These are phyloP conservation scores for Orchestia grillus DNA, from an alignment of 1,140 invertebrate species.

Conservation along the genomic window DNA sequence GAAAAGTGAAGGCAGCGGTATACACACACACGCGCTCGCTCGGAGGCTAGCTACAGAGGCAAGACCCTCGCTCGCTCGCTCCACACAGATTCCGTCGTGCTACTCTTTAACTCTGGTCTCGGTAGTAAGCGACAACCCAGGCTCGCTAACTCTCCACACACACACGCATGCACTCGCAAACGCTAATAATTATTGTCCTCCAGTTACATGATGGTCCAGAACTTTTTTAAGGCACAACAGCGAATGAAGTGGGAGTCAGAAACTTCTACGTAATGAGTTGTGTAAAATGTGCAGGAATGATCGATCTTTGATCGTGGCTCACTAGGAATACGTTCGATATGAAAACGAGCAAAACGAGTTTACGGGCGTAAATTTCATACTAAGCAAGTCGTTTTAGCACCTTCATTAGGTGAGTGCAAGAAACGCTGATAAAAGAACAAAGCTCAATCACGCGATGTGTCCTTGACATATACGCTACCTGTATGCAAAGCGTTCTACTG, in stretches of 20 bases:
- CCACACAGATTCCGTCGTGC: constrained; percentile 53
- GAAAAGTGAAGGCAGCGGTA: constrained; percentile 45
- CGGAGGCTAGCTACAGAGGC: constrained; percentile 34
- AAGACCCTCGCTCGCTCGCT: constrained; percentile 42
- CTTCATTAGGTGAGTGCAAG: neutral
- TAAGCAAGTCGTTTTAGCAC: neutral
- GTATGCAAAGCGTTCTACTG: neutral
- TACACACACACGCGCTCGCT: neutral
- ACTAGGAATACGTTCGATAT: neutral
- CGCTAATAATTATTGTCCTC: constrained; percentile 48
- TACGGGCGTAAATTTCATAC: neutral
- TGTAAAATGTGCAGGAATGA: neutral
- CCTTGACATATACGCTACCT: neutral
- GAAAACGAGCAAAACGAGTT: neutral
- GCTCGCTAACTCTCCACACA: constrained; percentile 7
- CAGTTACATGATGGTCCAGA: neutral
- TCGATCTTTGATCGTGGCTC: neutral
- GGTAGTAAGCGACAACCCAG: constrained; percentile 48
- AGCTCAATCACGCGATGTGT: neutral
- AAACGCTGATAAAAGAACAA: neutral
- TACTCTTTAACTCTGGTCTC: constrained; percentile 44
- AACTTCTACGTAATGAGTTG: neutral
- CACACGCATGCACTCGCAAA: constrained; percentile 52
- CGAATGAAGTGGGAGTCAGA: neutral
- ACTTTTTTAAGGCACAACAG: neutral